phyloP scores from a whole-genome alignment of 2,797 vertebrate genomes.

The Fringilla coelebs region DNA sequence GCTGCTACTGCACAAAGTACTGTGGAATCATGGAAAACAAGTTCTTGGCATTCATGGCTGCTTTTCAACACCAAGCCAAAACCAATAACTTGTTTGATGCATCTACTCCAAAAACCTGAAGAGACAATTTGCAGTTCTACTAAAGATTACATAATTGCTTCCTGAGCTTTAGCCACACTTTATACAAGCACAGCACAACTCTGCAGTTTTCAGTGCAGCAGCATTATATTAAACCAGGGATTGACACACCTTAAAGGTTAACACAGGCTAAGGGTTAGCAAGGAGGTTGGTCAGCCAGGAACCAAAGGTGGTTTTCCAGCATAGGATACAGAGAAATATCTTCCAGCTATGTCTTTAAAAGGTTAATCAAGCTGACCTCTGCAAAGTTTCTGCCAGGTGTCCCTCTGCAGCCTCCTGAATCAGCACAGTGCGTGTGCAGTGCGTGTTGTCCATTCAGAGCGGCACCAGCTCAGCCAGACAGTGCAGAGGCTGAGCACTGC shows the following conservation, averaged over 20 bases:
- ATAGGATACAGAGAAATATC: not conserved
- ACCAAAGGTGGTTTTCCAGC: not conserved
- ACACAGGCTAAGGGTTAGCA: not conserved
- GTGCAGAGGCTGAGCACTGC: conserved; percentile 13
- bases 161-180: not conserved
- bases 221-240: not conserved
- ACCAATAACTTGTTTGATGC: not conserved
- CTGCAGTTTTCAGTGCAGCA: not conserved
- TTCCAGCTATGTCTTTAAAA: not conserved
- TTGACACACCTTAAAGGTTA: not conserved
- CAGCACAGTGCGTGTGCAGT: not conserved
- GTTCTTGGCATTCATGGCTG: not conserved
- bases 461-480: conserved; percentile 25
- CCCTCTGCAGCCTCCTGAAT: not conserved
- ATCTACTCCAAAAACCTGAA: not conserved
- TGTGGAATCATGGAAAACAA: not conserved
- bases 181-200: not conserved
- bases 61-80: not conserved
- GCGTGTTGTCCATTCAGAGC: not conserved
- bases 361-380: not conserved
- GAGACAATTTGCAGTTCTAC: not conserved
- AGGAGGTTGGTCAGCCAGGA: not conserved
- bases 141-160: not conserved
- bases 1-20: not conserved
- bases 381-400: not conserved